phyloP scores from a whole-genome alignment of 2,797 vertebrate genomes.

The Muscicapa striata region DNA sequence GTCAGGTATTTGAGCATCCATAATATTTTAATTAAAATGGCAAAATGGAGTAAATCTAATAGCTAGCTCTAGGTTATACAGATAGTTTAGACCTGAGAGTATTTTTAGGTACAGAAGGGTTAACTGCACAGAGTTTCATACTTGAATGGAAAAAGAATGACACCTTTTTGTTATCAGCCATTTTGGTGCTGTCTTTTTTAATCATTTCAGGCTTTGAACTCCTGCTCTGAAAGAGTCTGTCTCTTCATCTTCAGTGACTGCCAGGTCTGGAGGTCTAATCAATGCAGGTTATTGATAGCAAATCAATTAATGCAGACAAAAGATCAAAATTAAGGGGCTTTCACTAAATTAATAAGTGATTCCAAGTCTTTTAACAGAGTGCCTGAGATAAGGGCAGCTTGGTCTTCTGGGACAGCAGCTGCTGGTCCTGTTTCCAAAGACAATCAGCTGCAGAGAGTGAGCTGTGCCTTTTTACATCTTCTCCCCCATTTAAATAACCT shows the following conservation, averaged over 20 bases:
- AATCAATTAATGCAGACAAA: slow-evolving; percentile 76
- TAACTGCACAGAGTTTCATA: slow-evolving; percentile 41
- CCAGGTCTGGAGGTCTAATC: slow-evolving; percentile 67
- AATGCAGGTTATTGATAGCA: slow-evolving; percentile 75
- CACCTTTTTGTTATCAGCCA: slow-evolving; percentile 62
- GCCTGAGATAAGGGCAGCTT: slow-evolving; percentile 64
- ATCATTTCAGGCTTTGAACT: slow-evolving; percentile 67
- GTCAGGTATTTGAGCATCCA: neutral
- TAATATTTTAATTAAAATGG: slow-evolving; percentile 49
- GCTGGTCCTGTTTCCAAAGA: slow-evolving; percentile 55
- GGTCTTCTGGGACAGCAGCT: slow-evolving; percentile 63
- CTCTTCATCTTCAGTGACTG: slow-evolving; percentile 55
- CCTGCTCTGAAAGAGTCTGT: slow-evolving; percentile 55
- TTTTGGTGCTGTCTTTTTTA: slow-evolving; percentile 57
- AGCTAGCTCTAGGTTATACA: neutral
- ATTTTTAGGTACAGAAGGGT: slow-evolving; percentile 7
- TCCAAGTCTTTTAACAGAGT: slow-evolving; percentile 68
- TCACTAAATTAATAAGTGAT: slow-evolving; percentile 76
- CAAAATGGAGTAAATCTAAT: neutral
- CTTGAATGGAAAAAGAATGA: slow-evolving; percentile 1
- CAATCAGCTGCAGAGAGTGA: neutral
- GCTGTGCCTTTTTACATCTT: slow-evolving; percentile 22
- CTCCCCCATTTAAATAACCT: slow-evolving; percentile 20
- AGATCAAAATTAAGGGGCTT: slow-evolving; percentile 70
- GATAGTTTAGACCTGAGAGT: neutral